Conservation (phyloP, 2,797 vertebrate genomes). For the Crenuchus spilurus region DNA sequence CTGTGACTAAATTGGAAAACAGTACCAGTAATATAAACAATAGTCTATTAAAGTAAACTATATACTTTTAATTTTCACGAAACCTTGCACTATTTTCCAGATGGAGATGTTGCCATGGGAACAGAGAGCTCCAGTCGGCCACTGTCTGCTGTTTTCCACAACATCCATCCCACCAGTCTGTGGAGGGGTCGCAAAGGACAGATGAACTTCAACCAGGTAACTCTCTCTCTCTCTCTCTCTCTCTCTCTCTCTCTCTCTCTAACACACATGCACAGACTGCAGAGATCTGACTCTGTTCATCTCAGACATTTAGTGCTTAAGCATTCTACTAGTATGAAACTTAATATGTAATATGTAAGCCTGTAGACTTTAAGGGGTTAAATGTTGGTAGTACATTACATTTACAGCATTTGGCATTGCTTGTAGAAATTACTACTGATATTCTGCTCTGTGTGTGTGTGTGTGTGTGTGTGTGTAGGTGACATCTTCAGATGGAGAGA, state of each 20-base stretch:
- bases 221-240: not conserved
- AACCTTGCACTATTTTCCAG: slow-evolving; percentile 64
- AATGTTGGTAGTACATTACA: not conserved
- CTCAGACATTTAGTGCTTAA: not conserved
- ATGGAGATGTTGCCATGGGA: slow-evolving; percentile 63
- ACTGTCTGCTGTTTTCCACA: slow-evolving; percentile 91
- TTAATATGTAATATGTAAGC: too few relatives aligned
- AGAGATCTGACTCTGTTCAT: not conserved
- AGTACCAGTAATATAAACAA: not conserved
- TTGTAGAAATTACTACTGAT: too few relatives aligned
- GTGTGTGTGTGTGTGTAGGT: slow-evolving; percentile 65
- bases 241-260: not conserved
- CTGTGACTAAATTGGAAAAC: not conserved
- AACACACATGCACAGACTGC: not conserved
- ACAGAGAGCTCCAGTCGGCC: slow-evolving; percentile 83
- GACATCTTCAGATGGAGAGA: slow-evolving; percentile 79
- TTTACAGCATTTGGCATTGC: too few relatives aligned
- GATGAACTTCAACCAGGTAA: slow-evolving; percentile 87
- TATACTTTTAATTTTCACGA: too few relatives aligned
- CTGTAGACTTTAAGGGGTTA: too few relatives aligned
- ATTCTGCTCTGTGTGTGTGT: slow-evolving; percentile 59
- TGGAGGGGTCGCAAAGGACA: slow-evolving; percentile 92
- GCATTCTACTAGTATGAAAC: too few relatives aligned
- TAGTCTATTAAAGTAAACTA: not conserved
- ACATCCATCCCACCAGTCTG: slow-evolving; percentile 89